These are phyloP conservation scores for Balaenoptera acutorostrata DNA, from an alignment of 2,113 vertebrate species.

Conservation along the genomic window DNA sequence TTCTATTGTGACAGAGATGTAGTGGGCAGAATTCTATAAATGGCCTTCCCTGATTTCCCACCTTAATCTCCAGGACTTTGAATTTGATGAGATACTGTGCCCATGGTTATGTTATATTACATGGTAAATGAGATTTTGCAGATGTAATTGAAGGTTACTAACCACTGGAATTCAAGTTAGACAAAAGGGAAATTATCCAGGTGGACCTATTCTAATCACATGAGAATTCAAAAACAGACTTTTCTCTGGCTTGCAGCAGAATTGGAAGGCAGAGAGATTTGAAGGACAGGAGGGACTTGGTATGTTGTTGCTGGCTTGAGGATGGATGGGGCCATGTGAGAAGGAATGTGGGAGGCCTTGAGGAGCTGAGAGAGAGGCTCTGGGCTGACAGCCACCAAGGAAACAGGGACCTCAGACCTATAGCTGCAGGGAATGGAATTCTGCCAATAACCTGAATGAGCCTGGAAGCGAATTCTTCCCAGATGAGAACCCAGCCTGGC, in stretches of 20 bases:
- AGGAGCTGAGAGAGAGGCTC: neutral
- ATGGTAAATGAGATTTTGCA: neutral
- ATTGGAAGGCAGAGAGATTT: neutral
- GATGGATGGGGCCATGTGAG: neutral
- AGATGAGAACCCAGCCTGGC: neutral
- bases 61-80: neutral
- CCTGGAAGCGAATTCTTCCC: neutral
- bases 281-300: neutral
- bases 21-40: constrained; percentile 11
- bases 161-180: neutral
- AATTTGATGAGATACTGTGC: neutral
- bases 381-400: neutral
- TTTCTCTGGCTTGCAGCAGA: neutral
- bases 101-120: neutral
- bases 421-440: neutral
- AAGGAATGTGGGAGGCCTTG: neutral
- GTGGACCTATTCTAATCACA: neutral
- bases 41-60: neutral
- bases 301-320: neutral
- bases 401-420: neutral
- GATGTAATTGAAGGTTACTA: neutral
- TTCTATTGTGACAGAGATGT: neutral
- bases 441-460: neutral
- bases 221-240: neutral
- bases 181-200: neutral